phyloP scores from a whole-genome alignment of 2,797 vertebrate genomes.

The Crypturellus tataupa region DNA sequence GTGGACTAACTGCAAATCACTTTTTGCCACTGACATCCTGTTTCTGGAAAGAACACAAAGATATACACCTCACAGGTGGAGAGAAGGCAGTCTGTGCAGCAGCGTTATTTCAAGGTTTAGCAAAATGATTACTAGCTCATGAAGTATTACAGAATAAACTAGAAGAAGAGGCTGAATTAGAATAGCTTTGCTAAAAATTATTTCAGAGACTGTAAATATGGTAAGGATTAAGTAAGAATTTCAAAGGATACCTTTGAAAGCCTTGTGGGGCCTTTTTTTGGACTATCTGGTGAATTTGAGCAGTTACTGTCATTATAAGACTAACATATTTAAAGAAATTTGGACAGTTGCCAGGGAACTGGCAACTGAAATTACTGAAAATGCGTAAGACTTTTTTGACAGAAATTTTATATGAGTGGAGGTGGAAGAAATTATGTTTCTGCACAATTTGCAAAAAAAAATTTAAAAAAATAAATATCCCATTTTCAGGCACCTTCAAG shows the following conservation, averaged over 20 bases:
- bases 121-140: not conserved
- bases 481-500: constrained; percentile 2
- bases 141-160: not conserved
- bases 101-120: not conserved
- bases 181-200: constrained; percentile 6
- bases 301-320: not conserved
- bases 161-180: not conserved
- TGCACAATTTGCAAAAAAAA: not conserved
- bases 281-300: not conserved
- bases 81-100: not conserved
- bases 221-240: not conserved
- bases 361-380: too few species aligned
- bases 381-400: not conserved
- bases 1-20: not conserved
- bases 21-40: not conserved
- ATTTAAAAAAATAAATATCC: not conserved
- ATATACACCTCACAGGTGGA: not conserved
- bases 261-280: not conserved
- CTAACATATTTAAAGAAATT: not conserved
- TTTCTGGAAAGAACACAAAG: not conserved
- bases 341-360: not conserved
- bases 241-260: constrained; percentile 18
- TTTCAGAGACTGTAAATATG: not conserved
- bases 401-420: not conserved
- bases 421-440: not conserved